These are phyloP conservation scores for Macrophya annulata DNA, from an alignment of 2,888 invertebrate species.

Conservation along the genomic window DNA sequence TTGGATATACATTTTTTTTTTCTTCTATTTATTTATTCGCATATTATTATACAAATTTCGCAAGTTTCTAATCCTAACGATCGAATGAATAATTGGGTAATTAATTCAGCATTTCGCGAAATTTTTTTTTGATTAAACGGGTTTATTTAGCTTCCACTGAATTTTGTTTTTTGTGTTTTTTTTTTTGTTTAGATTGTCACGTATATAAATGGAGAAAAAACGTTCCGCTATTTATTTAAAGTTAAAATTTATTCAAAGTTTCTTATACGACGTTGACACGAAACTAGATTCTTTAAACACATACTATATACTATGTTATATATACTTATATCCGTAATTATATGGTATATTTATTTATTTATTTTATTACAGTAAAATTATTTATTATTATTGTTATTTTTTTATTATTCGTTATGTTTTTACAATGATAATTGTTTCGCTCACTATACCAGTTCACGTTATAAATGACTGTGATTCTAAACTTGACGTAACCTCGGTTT, in stretches of 20 bases:
- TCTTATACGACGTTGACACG: background rate
- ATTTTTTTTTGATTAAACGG: background rate
- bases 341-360: background rate
- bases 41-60: background rate
- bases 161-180: background rate
- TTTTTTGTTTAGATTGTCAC: background rate
- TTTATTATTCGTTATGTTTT: background rate
- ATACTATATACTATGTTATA: too few relatives aligned
- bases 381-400: background rate
- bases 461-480: background rate
- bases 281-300: background rate
- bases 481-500: slow-evolving; percentile 2
- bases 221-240: too few relatives aligned
- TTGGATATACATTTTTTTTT: background rate
- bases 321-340: slow-evolving; percentile 5
- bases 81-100: background rate
- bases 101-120: background rate
- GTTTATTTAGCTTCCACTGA: background rate
- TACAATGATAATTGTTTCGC: slow-evolving; percentile 1
- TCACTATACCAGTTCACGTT: background rate
- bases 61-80: background rate
- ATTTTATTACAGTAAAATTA: background rate
- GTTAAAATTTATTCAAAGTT: background rate
- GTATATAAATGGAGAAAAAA: too few relatives aligned
- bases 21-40: background rate